Base-by-base conservation (phyloP, 2,797 vertebrate species). In the Pagetopsis macropterus region DNA sequence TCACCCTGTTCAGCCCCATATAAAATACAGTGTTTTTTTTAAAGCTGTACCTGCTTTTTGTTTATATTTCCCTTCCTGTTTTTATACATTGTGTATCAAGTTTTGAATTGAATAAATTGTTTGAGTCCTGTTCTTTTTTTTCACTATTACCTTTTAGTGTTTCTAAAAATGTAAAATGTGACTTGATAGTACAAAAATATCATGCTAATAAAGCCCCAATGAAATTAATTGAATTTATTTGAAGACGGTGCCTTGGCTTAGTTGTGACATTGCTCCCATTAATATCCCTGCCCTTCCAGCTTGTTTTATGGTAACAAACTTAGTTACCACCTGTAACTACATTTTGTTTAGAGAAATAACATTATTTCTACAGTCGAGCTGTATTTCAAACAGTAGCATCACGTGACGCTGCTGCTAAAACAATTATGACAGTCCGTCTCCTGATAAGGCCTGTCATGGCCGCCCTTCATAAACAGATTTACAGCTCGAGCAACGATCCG, bases 391-490 rank as follows among this genome's bases (percentile, higher is more conserved):
- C 51, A 19, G 43, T 7, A 44, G 31, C 45, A 41, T 52, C 40
- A 72, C 1, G 15, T 76, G 72, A 49, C 1, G 6, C 40, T 68
- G 52, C 37, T 64, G 48, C 69, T 72, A 57, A 84, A 73, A 90
- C 80, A 66, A 82, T 87, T 81, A 82, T 62, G 76, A 62, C 70
- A 54, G 72, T 59, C 67, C 62, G 73, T 80, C 62, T 70, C 54
- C 51, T 65, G 81, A 83, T 80, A 69, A 84, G 71, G 74, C 49
- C 76, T 78, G 72, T 87, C 81, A 72, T 64, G 75, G 83, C 56
- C 59, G 65, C 76, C 84, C 81, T 83, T 76, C 74, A 75, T 81
- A 84, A 86, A 83, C 69, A 82, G 76, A 86, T 82, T 83, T 76
- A 69, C 67, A 80, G 75, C 72, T 57, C 7, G 60, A 78, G 75